Base-by-base conservation (phyloP, 1,140 invertebrate species). In the Drosophila insularis region DNA sequence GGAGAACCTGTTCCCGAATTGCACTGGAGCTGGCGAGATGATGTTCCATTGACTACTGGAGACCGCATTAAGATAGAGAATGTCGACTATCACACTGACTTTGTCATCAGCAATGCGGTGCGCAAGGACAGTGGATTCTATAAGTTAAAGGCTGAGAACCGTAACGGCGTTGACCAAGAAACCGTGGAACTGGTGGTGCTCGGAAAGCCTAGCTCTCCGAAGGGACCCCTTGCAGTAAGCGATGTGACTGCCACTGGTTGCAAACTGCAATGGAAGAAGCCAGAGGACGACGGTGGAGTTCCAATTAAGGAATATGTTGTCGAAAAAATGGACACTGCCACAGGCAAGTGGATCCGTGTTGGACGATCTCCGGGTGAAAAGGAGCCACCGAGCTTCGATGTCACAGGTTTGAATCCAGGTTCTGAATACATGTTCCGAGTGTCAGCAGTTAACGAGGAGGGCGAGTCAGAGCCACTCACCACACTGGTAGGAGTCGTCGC, bases 381-480 rank as follows among this genome's bases (percentile, higher is more conserved):
- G 79, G 94, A 94, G 10, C 94, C 95, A 32, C 95, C 96, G 3
- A 96, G 96, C 89, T 97, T 98, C 92, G 97, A 98, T 68, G 95
- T 98, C n/a, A 96, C 96, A 11, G 91, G 97, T 10, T 93, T 99
- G 5, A 97, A 96, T 84, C 97, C 98, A 17, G 97, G 97, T 7
- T 95, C 97, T 70, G 96, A 98, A 91, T 99, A 99, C 92, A 97
- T 98, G 93, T 99, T 99, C 95, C 94, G 98, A 43, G 98, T 99
- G 0, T 96, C 95, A 0, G 98, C 98, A 55, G 95, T 98, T 61
- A 99, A 99, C 91, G 96, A 97, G 74, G 97, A 99, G 93, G 98
- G 98, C 35, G 97, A 98, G 81, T 98, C 98, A 5, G 98, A 99
- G 76, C 98, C 98, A 5, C 93, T 99, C 27, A 95, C 95, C 50